A percentile compares a stretch with the other conserved stretches of the same genome.
Evolutionary conservation across 2,113 vertebrate species (phyloP).

Genomic region (Catagonus wagneri): DNA sequence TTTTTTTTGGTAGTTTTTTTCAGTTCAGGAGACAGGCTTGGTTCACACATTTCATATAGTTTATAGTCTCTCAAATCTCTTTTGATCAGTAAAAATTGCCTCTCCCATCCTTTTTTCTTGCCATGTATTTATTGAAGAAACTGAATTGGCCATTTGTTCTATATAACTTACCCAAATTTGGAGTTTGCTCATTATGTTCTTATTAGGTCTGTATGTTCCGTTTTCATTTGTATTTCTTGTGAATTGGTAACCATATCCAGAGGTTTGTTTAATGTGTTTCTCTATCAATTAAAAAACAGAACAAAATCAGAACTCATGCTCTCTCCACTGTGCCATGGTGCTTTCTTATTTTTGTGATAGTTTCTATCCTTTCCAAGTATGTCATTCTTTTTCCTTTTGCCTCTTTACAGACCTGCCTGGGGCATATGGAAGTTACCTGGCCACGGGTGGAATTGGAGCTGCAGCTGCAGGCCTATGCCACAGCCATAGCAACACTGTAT

Average conservation of each 20-base stretch:
- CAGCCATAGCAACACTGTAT: too few species aligned
- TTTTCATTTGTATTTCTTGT: conserved; percentile 16
- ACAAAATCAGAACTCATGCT: background rate
- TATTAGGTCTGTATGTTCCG: background rate
- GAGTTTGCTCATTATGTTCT: background rate
- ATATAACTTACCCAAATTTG: background rate
- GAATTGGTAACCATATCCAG: conserved; percentile 14
- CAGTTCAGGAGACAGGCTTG: background rate
- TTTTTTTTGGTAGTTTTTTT: background rate
- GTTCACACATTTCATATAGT: background rate
- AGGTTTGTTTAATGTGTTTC: conserved; percentile 32
- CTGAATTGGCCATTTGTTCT: background rate
- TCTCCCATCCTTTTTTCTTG: background rate
- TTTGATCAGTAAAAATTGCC: background rate
- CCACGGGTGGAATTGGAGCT: too few species aligned
- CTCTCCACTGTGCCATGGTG: background rate
- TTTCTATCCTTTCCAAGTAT: background rate
- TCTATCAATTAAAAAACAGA: conserved; percentile 25
- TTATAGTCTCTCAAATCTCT: background rate
- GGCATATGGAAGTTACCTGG: too few species aligned
- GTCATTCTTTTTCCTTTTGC: background rate
- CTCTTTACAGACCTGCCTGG: background rate
- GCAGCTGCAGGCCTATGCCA: too few species aligned
- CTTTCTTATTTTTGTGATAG: background rate
- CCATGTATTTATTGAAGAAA: conserved; percentile 13